Evolutionary conservation across 2,888 invertebrate genomes (phyloP), one percentile per base, ranked within the genome.

Genomic region (Drosophila subsilvestris): DNA sequence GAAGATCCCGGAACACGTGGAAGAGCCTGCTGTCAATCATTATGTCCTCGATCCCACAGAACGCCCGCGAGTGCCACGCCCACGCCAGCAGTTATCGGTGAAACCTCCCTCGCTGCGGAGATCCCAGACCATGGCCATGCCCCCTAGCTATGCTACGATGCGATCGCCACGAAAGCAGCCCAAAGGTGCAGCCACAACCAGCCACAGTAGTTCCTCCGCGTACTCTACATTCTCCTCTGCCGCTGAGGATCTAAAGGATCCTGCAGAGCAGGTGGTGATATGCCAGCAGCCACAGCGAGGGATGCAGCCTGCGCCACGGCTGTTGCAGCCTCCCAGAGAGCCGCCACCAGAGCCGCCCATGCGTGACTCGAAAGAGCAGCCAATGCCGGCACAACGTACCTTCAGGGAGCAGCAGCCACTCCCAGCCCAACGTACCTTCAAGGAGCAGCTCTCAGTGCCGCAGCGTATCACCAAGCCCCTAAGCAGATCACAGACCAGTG

Each of bases 11-110:
- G 12, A 32, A 32, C 32, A 12, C 32, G 32, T 32, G 6, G 37
- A 22, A 22, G 12, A 2, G 0, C 27, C 72, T 0, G 58, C 55
- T 12, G 77, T 78, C 7, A 90, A 91, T 72, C 90, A 91, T 51
- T 90, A 91, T 59, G 90, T 90, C 3, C 45, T 88, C 22, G 91
- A 91, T 79, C 90, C 90, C 1, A 90, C 90, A 45, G 90, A 90
- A 32, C 62, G 78, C 1, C 78, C 71, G 25, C 85, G 88, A 1
- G 76, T 84, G 50, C 86, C 88, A 44, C 88, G 91, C 18, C 90
- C 91, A 3, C 81, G 91, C 0, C 91, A 92, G 63, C 90, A 91
- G 51, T 57, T 90, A 17, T 91, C 91, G 1, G 78, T 87, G 27
- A 86, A 90, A 68, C 84, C 91, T 9, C 87, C 88, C 12, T 81